Percentiles rank a stretch among this genome's conserved stretches.
phyloP scores from a whole-genome alignment of 2,888 invertebrate species.

The Agrilus mali region DNA sequence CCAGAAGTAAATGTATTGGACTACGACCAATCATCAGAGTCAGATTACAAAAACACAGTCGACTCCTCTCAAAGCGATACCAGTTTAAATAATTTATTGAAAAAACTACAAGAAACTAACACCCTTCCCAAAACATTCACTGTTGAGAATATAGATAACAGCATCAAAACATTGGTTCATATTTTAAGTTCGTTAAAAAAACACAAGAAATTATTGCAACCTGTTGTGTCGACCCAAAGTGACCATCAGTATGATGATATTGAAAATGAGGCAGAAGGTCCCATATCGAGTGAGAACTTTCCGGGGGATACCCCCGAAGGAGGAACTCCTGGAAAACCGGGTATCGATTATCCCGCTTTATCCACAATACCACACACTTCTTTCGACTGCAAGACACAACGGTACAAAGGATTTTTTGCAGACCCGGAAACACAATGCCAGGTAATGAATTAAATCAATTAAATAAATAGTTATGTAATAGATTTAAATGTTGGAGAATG shows the following conservation, averaged over 20 bases:
- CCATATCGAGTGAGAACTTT: slow-evolving; percentile 20
- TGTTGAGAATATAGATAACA: slow-evolving; percentile 64
- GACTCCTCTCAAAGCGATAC: slow-evolving; percentile 21
- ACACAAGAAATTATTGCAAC: slow-evolving; percentile 27
- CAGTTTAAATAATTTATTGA: slow-evolving; percentile 45
- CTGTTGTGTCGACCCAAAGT: slow-evolving; percentile 31
- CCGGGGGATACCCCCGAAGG: slow-evolving; percentile 41
- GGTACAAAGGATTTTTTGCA: slow-evolving; percentile 84
- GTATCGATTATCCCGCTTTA: slow-evolving; percentile 70
- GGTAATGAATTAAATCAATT: slow-evolving; percentile 39
- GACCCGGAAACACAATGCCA: slow-evolving; percentile 80
- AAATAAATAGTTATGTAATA: no score
- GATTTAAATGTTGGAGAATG: no score
- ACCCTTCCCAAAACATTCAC: slow-evolving; percentile 65
- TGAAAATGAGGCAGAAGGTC: slow-evolving; percentile 26
- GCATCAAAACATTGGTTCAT: slow-evolving; percentile 62
- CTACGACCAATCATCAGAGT: slow-evolving; percentile 6
- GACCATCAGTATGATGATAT: slow-evolving; percentile 14
- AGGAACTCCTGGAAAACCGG: slow-evolving; percentile 55
- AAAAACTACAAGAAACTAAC: slow-evolving; percentile 61
- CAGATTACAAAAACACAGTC: slow-evolving; percentile 6
- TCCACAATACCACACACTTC: slow-evolving; percentile 61
- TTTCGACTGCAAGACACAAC: slow-evolving; percentile 71
- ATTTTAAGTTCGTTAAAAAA: slow-evolving; percentile 58
- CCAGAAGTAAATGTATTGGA: background rate